Conservation (phyloP, 2,113 vertebrate genomes). For the Ia io region DNA sequence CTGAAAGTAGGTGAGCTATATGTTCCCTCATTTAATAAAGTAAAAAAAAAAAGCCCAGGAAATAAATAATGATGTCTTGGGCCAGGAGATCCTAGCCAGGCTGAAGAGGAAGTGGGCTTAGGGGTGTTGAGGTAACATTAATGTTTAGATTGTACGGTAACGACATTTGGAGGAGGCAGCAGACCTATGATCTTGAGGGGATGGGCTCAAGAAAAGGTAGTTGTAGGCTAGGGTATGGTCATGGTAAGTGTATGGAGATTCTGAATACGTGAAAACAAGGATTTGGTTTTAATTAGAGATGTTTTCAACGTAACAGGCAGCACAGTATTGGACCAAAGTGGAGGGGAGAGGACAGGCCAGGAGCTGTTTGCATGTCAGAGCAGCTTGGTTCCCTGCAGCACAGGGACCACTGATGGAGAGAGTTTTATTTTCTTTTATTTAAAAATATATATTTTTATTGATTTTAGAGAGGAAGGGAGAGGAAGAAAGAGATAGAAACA, state of each 20-base stretch:
- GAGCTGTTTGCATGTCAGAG: neutral
- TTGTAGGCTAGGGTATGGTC: neutral
- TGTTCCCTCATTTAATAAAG: neutral
- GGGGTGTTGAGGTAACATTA: neutral
- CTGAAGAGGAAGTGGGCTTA: neutral
- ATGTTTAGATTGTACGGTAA: rapidly evolving
- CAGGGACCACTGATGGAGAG: neutral
- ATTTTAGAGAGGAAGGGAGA: too few species aligned
- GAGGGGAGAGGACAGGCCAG: neutral
- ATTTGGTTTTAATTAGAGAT: neutral
- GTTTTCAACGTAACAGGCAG: neutral
- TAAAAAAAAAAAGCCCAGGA: neutral
- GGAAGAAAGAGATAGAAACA: too few species aligned
- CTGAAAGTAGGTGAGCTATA: neutral
- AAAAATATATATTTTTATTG: too few species aligned
- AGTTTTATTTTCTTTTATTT: neutral
- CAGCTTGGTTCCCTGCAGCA: neutral
- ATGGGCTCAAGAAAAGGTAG: neutral
- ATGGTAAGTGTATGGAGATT: neutral
- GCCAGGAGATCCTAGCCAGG: too few species aligned
- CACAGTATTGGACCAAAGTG: neutral
- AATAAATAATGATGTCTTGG: neutral
- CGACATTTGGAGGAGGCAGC: too few species aligned
- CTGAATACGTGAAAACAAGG: neutral
- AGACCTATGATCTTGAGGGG: neutral